Evolutionary conservation across 64 coral and sea anemone genomes (phyloP).

Genomic region (Anthopleura sola): DNA sequence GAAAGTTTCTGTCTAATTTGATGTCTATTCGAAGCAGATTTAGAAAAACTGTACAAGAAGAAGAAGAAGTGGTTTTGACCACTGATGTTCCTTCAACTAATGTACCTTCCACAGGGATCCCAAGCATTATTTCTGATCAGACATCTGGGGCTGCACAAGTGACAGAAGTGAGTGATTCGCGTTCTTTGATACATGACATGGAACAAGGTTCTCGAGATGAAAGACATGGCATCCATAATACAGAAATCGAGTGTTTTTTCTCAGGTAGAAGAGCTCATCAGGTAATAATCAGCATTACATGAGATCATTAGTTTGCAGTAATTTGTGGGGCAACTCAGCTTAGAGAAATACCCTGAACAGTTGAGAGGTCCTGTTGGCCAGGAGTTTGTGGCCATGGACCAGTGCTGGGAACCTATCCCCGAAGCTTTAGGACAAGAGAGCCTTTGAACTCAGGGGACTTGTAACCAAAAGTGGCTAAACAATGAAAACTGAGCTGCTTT

Average conservation of each 20-base stretch:
- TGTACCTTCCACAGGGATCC: not conserved
- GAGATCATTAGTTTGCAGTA: too few relatives aligned
- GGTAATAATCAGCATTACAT: not conserved
- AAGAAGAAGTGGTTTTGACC: not conserved
- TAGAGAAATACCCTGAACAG: too few relatives aligned
- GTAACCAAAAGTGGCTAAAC: too few relatives aligned
- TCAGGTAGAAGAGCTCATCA: not conserved
- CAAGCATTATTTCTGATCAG: not conserved
- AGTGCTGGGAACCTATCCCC: too few relatives aligned
- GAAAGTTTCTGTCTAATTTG: constrained; percentile 5
- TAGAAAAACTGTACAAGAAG: not conserved
- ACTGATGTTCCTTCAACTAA: not conserved
- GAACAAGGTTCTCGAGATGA: not conserved
- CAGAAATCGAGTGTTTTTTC: not conserved
- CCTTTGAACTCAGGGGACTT: too few relatives aligned
- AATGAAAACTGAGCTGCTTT: too few relatives aligned
- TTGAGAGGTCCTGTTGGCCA: too few relatives aligned
- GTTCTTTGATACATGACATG: not conserved
- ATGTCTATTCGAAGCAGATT: constrained; percentile 18
- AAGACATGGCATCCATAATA: not conserved
- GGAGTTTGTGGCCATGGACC: too few relatives aligned
- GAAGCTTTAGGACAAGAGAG: too few relatives aligned
- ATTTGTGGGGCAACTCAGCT: too few relatives aligned
- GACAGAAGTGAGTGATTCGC: not conserved
- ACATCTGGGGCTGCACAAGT: not conserved